Conservation (phyloP, 1,140 invertebrate genomes). For the Cecropterus lyciades region DNA sequence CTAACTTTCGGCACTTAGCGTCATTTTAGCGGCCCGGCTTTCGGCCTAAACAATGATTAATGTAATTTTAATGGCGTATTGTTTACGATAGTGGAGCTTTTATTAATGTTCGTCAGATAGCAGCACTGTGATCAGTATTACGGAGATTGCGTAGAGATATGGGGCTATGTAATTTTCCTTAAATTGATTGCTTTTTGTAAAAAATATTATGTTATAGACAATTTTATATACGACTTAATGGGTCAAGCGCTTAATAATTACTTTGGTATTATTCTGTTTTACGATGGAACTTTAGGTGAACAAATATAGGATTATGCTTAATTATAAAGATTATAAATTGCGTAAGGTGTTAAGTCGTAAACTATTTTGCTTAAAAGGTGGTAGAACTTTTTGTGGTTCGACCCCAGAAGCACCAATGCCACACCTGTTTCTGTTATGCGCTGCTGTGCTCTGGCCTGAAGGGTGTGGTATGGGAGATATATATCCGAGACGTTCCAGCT, state of each 20-base stretch:
- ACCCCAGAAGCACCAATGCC: too few relatives aligned
- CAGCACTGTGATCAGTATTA: slow-evolving; percentile 39
- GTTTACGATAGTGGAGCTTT: slow-evolving; percentile 51
- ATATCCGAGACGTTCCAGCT: too few relatives aligned
- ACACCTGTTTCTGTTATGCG: too few relatives aligned
- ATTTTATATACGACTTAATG: background rate
- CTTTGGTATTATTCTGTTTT: too few relatives aligned
- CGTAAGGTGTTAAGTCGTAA: too few relatives aligned
- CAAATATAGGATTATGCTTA: too few relatives aligned
- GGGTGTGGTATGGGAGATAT: too few relatives aligned
- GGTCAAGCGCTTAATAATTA: background rate
- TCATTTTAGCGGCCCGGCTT: slow-evolving; percentile 47
- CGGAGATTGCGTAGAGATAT: slow-evolving; percentile 41
- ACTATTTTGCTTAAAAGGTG: too few relatives aligned
- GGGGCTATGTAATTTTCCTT: slow-evolving; percentile 19
- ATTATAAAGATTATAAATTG: too few relatives aligned
- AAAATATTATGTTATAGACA: background rate
- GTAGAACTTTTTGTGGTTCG: too few relatives aligned
- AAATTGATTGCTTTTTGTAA: slow-evolving; percentile 29
- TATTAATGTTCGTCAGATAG: slow-evolving; percentile 52
- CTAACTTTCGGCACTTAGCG: slow-evolving; percentile 37
- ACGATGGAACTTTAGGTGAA: too few relatives aligned
- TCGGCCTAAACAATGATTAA: slow-evolving; percentile 53
- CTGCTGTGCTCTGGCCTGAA: too few relatives aligned
- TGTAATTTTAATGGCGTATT: slow-evolving; percentile 61